phyloP scores from a whole-genome alignment of 2,113 vertebrate genomes.

The Onychostoma macrolepis region DNA sequence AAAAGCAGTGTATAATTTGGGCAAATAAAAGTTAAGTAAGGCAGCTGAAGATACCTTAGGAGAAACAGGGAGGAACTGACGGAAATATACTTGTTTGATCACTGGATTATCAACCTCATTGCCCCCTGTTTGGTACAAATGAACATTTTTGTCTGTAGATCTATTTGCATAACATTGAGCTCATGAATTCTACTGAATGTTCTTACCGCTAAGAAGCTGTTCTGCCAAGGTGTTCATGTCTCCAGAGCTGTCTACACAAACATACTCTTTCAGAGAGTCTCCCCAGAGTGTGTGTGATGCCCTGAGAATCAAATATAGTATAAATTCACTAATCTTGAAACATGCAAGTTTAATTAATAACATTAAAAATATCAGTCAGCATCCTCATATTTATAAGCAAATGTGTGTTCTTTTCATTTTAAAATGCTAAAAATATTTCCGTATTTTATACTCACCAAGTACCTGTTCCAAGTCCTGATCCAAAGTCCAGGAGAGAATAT shows the following conservation, averaged over 20 bases:
- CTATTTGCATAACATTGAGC: background rate
- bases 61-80: slow-evolving; percentile 88
- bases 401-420: background rate
- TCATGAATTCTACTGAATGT: background rate
- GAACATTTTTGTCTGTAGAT: background rate
- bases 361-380: background rate
- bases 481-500: slow-evolving; percentile 85
- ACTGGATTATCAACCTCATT: slow-evolving; percentile 68
- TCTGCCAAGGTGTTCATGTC: slow-evolving; percentile 85
- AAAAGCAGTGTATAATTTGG: background rate
- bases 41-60: slow-evolving; percentile 77
- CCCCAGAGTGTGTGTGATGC: slow-evolving; percentile 83
- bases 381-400: background rate
- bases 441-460: slow-evolving; percentile 75
- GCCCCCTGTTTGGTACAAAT: slow-evolving; percentile 70
- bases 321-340: background rate
- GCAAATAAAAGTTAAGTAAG: background rate
- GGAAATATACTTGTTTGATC: slow-evolving; percentile 84
- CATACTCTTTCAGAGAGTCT: slow-evolving; percentile 79
- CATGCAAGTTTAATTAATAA: background rate
- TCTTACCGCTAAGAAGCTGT: slow-evolving; percentile 76
- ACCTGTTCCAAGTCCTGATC: slow-evolving; percentile 84
- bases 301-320: slow-evolving; percentile 66
- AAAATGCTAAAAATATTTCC: background rate
- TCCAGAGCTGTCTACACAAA: slow-evolving; percentile 84